phyloP scores from a whole-genome alignment of 2,888 invertebrate species.

The Chrysolina oricalcia region DNA sequence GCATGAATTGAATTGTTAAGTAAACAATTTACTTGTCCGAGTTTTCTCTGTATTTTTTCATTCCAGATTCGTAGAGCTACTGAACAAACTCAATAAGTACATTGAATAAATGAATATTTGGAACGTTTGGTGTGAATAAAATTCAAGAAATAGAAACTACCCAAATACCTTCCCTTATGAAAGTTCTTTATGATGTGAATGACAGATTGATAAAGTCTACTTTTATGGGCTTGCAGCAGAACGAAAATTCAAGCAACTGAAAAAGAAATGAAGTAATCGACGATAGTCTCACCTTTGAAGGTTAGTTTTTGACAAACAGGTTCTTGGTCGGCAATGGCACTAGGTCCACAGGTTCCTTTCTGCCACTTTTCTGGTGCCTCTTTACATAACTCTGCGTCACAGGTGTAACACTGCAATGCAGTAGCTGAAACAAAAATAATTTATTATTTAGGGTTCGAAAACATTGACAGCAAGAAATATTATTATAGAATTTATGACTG shows the following conservation, averaged over 20 bases:
- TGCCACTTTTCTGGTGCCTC: slow-evolving; percentile 38
- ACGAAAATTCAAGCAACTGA: neutral
- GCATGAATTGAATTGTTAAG: too few relatives aligned
- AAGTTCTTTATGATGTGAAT: neutral
- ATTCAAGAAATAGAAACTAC: too few relatives aligned
- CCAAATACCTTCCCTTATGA: neutral
- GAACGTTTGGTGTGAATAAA: too few relatives aligned
- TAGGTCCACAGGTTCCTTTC: slow-evolving; percentile 33
- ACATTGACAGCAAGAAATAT: too few relatives aligned
- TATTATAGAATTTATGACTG: too few relatives aligned
- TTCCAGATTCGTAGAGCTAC: too few relatives aligned
- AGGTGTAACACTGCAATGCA: slow-evolving; percentile 47
- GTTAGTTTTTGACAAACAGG: slow-evolving; percentile 39
- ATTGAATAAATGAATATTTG: too few relatives aligned
- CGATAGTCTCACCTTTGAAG: slow-evolving; percentile 44
- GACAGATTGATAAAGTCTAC: neutral
- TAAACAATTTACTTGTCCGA: too few relatives aligned
- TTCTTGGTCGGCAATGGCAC: slow-evolving; percentile 31
- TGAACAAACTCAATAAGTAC: too few relatives aligned
- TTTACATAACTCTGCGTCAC: slow-evolving; percentile 40
- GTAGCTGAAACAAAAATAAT: slow-evolving; percentile 40
- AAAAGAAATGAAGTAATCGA: neutral
- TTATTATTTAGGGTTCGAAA: too few relatives aligned
- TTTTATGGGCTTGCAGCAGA: neutral
- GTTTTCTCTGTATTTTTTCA: too few relatives aligned